Base-by-base conservation (phyloP, 92 coral and sea anemone species). In the Actinostola sp. region DNA sequence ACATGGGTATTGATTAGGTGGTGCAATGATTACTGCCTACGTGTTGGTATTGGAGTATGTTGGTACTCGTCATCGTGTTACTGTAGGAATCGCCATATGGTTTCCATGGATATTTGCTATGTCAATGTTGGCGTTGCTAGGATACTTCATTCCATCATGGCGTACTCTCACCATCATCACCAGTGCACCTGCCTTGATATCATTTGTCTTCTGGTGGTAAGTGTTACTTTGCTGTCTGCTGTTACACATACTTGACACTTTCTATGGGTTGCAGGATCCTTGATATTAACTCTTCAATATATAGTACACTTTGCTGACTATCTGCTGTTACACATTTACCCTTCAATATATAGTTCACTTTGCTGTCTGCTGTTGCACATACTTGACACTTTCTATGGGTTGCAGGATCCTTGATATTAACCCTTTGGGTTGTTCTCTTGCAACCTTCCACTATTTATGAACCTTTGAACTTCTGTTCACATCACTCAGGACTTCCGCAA, bases 61-160 rank as follows among this genome's bases (percentile, higher is more conserved):
- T 17, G 79, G 79, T 29, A 42, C 41, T 24, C 79, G 79, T 59
- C 70, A 73, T 28, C 79, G 79, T 1, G 27, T 70, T 46, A 57
- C 60, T 20, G 64, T 73, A 14, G 79, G 79, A 3, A 24, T 59
- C 29, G 49, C 58, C n/a, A 58, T 73, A 45, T 73, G 79, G 79
- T 73, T 20, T 16, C 25, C 68, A 19, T 81, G 80, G 80, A 66
- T 76, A 28, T 21, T 81, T 13, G 48, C 61, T 3, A 29, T 66
- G 64, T 31, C 54, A 9, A 10, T 73, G 0, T 26, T 79, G 26
- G 63, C 50, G n/a, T 51, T 61, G 28, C 56, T 79, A 28, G 85
- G 72, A 27, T 81, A 72, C 43, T 32, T 81, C 1, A 65, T 81
- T 6, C 86, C 71, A 19, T 50, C 56, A n/a, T 81, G 86, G 86